Base-by-base conservation (phyloP, 1,140 invertebrate genomes). In the Aradophagus sp. region DNA sequence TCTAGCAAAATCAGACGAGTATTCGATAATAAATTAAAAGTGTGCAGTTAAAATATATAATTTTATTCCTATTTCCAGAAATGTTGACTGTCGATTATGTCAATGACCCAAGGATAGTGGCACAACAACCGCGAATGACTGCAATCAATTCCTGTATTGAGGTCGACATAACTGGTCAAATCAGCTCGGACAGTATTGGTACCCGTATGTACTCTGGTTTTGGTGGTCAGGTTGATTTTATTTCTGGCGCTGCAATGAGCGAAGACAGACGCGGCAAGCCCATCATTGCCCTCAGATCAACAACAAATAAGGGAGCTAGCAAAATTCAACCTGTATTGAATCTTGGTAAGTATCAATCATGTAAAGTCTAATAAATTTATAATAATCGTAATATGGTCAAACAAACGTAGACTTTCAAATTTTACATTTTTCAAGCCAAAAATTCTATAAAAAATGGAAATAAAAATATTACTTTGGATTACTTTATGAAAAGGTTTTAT, bases 71-170 rank as follows among this genome's bases (percentile, higher is more conserved):
- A 47, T 16, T 82, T 85, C 1, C 77, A 95, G 94, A 93, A 80
- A 95, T 96, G 93, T 86, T 93, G 78, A 90, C 91, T 75, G 92
- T 96, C 11, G 91, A 93, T 77, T 96, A 95, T 80, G 94, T 95
- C 0, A 97, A 97, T 83, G 92, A 91, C 79, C 91, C 90, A 2
- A 87, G 90, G 55, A 87, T 97, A 55, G 91, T 98, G 48, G 90
- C 91, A 0, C 89, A 91, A 71, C 94, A 96, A 83, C 94, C 95
- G 1, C 91, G 90, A 77, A 96, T 98, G 90, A 97, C 95, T 0
- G 96, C 96, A 11, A 97, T 98, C 72, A 98, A 98, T 86, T 97
- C 96, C 0, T 96, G 94, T 80, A 96, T 98, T 74, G 96, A 98
- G 85, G 92, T 98, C 0, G 97, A 98, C 84, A 85, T 99, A n/a